These are phyloP conservation scores for Drosophila kurseongensis DNA, from an alignment of 1,140 invertebrate genomes.

Conservation along the genomic window DNA sequence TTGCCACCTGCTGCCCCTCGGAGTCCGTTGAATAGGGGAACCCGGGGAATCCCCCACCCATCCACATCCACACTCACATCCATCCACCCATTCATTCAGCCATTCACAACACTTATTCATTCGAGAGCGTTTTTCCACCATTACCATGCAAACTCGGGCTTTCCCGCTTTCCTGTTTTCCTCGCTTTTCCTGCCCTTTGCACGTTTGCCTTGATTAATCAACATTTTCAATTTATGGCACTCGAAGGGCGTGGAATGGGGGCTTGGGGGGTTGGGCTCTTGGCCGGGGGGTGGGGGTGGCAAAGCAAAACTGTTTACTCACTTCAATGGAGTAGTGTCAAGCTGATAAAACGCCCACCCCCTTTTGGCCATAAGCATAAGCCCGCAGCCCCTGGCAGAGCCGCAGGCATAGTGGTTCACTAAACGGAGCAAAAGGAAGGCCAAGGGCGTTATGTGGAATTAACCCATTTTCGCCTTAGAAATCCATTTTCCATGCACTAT, in stretches of 20 bases:
- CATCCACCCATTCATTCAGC: slow-evolving; percentile 36
- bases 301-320: slow-evolving; percentile 80
- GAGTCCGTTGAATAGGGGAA: too few relatives aligned
- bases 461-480: slow-evolving; percentile 1
- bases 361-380: slow-evolving; percentile 3
- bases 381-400: not conserved
- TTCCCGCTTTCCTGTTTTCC: not conserved
- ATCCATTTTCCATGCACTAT: not conserved
- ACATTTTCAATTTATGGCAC: slow-evolving; percentile 79
- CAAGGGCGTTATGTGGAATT: not conserved
- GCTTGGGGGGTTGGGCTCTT: not conserved
- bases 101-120: slow-evolving; percentile 59
- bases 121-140: slow-evolving; percentile 50
- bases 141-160: slow-evolving; percentile 37
- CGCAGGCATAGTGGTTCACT: slow-evolving; percentile 17
- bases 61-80: not conserved
- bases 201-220: slow-evolving; percentile 75
- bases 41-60: not conserved
- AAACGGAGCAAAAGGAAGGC: not conserved
- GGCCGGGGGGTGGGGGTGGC: not conserved
- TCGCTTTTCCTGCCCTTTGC: slow-evolving; percentile 11
- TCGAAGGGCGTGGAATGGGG: slow-evolving; percentile 29
- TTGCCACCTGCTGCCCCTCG: slow-evolving; percentile 46
- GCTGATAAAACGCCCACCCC: slow-evolving; percentile 58
- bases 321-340: slow-evolving; percentile 72